Base-by-base conservation (phyloP, 2,113 vertebrate genomes). In the Motacilla tschutschensis region DNA sequence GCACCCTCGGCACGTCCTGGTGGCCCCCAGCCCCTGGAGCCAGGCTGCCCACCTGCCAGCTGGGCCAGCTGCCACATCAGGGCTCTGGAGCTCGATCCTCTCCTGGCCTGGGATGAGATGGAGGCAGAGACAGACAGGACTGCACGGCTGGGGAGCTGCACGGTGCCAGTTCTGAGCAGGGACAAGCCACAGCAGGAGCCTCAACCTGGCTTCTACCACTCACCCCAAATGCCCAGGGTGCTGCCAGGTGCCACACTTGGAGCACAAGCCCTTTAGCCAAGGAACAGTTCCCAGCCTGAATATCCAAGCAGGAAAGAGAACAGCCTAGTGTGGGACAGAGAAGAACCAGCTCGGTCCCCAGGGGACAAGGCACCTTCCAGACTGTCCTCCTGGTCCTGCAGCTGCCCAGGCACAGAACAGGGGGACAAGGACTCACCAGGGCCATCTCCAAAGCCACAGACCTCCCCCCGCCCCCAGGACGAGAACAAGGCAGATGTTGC, bases 161-260 rank as follows among this genome's bases (percentile, higher is more conserved):
- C 0, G 1, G 38, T 21, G 33, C n/a, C 63, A n/a, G 33, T 1
- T 1, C 35, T n/a, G 65, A 35, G 47, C 2, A 3, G 21, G 24
- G 28, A n/a, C 47, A 25, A 47, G 58, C 3, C 1, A 1, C 0
- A 1, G 16, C 3, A 10, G 71, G 33, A 75, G 29, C 28, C 72
- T 40, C 41, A 33, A 54, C 41, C 50, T 48, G 59, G 33, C 46
- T 7, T 51, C 26, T 17, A 9, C 15, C 21, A 10, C 38, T 48
- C 31, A 35, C 12, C 43, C n/a, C 53, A 67, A 48, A 41, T 19
- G 6, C 35, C 18, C 2, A 3, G 19, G 28, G 12, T 41, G 28
- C 24, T 0, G 1, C 22, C 38, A 17, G 50, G 28, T 11, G 51
- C 31, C 51, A n/a, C 62, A 25, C 16, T 33, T 31, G 5, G 17